Evolutionary conservation across 2,888 invertebrate genomes (phyloP).

Genomic region (Liopterus haemorrhoidalis): DNA sequence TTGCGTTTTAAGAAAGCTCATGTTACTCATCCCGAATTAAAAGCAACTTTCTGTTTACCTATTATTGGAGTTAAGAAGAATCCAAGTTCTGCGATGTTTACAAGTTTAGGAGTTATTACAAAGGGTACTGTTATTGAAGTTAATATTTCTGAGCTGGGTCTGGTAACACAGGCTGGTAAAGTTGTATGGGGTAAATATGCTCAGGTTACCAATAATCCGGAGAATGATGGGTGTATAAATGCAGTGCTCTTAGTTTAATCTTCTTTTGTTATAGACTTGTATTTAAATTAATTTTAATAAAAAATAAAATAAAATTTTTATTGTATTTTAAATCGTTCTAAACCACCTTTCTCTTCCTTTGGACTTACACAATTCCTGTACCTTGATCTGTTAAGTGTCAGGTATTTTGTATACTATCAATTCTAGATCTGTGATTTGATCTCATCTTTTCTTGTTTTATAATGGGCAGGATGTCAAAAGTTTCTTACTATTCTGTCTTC

Average conservation of each 20-base stretch:
- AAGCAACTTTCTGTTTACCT: constrained; percentile 94
- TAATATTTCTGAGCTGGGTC: constrained; percentile 95
- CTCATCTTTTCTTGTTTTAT: too few relatives aligned
- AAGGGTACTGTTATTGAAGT: constrained; percentile 98
- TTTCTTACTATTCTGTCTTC: too few relatives aligned
- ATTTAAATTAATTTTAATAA: constrained; percentile 24
- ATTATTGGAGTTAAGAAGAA: constrained; percentile 99
- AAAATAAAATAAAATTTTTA: too few relatives aligned
- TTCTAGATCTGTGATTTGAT: too few relatives aligned
- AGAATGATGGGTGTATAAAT: constrained; percentile 99
- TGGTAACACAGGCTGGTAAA: constrained; percentile 98
- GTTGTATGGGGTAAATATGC: constrained; percentile 99
- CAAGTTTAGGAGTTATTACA: constrained; percentile 94
- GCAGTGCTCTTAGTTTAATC: constrained; percentile 89
- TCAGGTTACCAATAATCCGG: constrained; percentile 98
- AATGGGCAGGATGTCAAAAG: too few relatives aligned
- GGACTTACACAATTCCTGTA: too few relatives aligned
- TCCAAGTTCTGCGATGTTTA: constrained; percentile 95
- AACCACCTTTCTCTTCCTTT: too few relatives aligned
- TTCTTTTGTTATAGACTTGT: constrained; percentile 24
- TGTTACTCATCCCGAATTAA: constrained; percentile 98
- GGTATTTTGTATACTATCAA: too few relatives aligned
- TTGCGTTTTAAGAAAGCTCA: constrained; percentile 95
- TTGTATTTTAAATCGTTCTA: too few relatives aligned
- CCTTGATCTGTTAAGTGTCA: too few relatives aligned